A percentile compares a stretch with the other conserved stretches of the same genome.
phyloP scores from a whole-genome alignment of 1,140 invertebrate species.

The Tetramorium simillimum region DNA sequence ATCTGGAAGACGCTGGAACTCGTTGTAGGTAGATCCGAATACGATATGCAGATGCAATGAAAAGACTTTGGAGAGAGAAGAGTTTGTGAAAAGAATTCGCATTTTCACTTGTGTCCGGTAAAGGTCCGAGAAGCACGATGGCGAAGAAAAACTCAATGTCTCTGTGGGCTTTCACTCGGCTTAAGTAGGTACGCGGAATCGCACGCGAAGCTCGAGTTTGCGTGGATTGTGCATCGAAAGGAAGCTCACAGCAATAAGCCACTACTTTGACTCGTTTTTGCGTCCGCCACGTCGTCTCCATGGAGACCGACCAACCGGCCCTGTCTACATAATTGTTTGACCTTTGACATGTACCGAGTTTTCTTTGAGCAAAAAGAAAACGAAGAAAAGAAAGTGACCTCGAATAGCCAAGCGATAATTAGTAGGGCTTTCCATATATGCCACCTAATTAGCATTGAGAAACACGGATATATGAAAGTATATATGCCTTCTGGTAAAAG shows the following conservation, averaged over 20 bases:
- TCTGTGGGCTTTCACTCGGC: not conserved
- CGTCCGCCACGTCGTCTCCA: constrained; percentile 7
- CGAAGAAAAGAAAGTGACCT: not conserved
- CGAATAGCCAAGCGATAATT: not conserved
- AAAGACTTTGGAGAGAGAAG: constrained; percentile 54
- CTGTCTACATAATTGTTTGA: constrained; percentile 18
- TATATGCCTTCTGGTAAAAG: not conserved
- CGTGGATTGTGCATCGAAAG: constrained; percentile 20
- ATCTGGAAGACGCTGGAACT: not conserved
- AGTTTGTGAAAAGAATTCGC: constrained; percentile 60
- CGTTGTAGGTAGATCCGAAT: constrained; percentile 73
- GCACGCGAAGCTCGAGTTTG: not conserved
- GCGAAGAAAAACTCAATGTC: constrained; percentile 13
- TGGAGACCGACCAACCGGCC: not conserved
- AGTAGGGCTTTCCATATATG: not conserved
- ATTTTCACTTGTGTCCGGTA: not conserved
- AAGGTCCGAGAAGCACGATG: not conserved
- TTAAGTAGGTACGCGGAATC: not conserved
- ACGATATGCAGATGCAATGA: constrained; percentile 75
- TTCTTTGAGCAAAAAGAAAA: not conserved
- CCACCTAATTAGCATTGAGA: not conserved
- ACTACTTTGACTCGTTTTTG: constrained; percentile 31
- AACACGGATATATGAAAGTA: not conserved
- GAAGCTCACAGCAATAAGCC: not conserved
- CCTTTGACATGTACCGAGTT: not conserved